These are phyloP conservation scores for Onychomys arenicola DNA, from an alignment of 2,797 vertebrate species.

Conservation along the genomic window DNA sequence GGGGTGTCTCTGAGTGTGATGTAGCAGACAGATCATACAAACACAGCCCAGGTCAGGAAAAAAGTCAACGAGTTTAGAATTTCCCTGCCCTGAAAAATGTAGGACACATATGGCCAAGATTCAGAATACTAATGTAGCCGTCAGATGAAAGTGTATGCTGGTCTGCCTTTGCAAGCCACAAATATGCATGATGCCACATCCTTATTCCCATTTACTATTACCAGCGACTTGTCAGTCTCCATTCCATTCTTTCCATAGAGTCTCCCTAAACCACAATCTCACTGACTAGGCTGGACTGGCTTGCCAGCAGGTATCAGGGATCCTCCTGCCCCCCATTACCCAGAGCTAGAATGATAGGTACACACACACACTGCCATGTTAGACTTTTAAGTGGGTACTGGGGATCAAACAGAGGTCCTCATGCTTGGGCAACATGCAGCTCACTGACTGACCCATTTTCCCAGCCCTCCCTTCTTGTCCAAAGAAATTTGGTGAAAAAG, in stretches of 20 bases:
- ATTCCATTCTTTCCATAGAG: neutral
- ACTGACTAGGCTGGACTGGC: neutral
- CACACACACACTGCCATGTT: neutral
- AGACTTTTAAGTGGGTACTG: neutral
- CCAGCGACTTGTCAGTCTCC: neutral
- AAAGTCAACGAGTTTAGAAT: neutral
- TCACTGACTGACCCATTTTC: neutral
- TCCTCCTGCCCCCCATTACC: neutral
- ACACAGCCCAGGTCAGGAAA: neutral
- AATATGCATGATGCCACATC: neutral
- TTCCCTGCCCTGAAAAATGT: neutral
- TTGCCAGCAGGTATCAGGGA: neutral
- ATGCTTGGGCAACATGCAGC: neutral
- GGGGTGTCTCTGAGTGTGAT: neutral
- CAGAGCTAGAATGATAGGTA: neutral
- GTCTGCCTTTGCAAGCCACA: neutral
- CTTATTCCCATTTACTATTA: neutral
- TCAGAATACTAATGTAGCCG: accelerated
- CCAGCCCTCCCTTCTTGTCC: neutral
- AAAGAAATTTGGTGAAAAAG: neutral
- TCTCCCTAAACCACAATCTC: neutral
- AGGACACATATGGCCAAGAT: neutral
- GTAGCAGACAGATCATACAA: neutral
- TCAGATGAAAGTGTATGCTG: neutral
- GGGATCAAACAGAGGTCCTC: neutral